Evolutionary conservation across 2,888 invertebrate genomes (phyloP).

Genomic region (Lasioglossum calceatum): DNA sequence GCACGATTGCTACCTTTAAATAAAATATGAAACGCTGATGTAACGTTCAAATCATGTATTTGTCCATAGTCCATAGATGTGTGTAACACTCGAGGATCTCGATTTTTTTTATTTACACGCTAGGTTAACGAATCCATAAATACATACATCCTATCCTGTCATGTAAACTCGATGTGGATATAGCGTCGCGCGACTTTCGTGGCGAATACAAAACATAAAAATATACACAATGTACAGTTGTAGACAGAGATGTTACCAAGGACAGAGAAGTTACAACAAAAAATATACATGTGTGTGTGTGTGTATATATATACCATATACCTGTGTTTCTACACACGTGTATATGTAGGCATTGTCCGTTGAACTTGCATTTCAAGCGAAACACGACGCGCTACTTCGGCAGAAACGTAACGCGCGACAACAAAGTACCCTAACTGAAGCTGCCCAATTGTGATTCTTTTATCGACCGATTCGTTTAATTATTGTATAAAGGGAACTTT

Average conservation of each 20-base stretch:
- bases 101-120: constrained; percentile 74
- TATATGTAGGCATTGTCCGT: constrained; percentile 10
- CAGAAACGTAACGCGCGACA: background rate
- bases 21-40: constrained; percentile 23
- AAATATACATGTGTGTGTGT: constrained; percentile 34
- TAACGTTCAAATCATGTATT: constrained; percentile 34
- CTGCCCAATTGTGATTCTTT: background rate
- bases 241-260: constrained; percentile 60
- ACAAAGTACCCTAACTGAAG: background rate
- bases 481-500: background rate
- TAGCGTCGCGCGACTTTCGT: constrained; percentile 44
- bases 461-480: background rate
- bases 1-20: background rate
- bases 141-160: constrained; percentile 71
- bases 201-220: constrained; percentile 76
- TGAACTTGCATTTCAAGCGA: background rate
- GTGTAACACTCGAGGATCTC: constrained; percentile 54
- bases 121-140: constrained; percentile 74
- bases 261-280: constrained; percentile 65
- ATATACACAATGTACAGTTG: constrained; percentile 79
- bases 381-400: background rate
- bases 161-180: constrained; percentile 58
- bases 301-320: background rate
- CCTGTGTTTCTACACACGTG: constrained; percentile 23
- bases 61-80: constrained; percentile 42